Evolutionary conservation across 2,797 vertebrate genomes (phyloP).

Genomic region (Presbytis comata): DNA sequence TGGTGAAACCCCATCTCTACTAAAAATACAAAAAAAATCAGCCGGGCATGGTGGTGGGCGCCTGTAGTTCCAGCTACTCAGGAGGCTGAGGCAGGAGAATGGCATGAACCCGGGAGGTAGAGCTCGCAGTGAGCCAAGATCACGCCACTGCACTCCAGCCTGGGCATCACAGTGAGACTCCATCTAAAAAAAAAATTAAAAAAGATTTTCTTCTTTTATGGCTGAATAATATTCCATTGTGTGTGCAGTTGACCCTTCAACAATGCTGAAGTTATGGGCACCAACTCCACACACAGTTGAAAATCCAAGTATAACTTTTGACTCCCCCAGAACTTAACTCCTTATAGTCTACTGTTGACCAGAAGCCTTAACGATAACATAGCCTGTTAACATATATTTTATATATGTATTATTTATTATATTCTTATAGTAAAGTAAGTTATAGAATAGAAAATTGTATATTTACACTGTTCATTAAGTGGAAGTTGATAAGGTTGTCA

Average conservation of each 20-base stretch:
- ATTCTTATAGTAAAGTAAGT: neutral
- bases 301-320: neutral
- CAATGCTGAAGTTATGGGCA: neutral
- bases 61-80: too few species aligned
- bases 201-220: neutral
- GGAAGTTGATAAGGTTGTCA: neutral
- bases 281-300: neutral
- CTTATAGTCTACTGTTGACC: neutral
- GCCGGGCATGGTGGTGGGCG: too few species aligned
- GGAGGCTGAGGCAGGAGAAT: too few species aligned
- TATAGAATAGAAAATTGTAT: neutral
- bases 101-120: too few species aligned
- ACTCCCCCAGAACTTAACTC: neutral
- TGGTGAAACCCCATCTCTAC: too few species aligned
- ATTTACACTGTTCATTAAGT: neutral
- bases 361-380: neutral
- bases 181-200: too few species aligned
- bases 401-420: neutral
- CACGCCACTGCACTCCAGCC: too few species aligned
- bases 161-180: too few species aligned
- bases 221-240: neutral
- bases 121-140: too few species aligned
- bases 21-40: too few species aligned
- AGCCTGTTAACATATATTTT: neutral
- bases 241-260: neutral